Evolutionary conservation across 2,888 invertebrate genomes (phyloP).

Genomic region (Polia nebulosa): DNA sequence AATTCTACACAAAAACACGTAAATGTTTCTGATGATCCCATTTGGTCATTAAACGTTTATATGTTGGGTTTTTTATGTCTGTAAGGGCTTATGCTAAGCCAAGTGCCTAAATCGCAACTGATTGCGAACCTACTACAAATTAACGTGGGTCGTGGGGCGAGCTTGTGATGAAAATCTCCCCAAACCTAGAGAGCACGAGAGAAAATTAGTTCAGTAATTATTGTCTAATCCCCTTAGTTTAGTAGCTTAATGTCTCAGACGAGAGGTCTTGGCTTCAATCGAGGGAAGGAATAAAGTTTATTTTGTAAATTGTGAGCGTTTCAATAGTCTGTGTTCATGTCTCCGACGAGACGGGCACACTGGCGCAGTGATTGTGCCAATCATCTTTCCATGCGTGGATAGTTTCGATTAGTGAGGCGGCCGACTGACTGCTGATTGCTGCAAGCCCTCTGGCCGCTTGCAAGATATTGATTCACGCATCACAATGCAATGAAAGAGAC

Average conservation of each 20-base stretch:
- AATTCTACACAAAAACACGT: constrained; percentile 4
- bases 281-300: constrained; percentile 56
- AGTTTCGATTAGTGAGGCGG: constrained; percentile 50
- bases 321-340: constrained; percentile 31
- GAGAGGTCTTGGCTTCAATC: constrained; percentile 58
- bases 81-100: constrained; percentile 63
- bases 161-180: constrained; percentile 66
- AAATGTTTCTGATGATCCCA: constrained; percentile 31
- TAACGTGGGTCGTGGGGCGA: constrained; percentile 65
- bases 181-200: constrained; percentile 65
- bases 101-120: constrained; percentile 65
- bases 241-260: constrained; percentile 65
- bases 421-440: constrained; percentile 34
- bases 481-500: constrained; percentile 14
- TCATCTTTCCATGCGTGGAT: constrained; percentile 51
- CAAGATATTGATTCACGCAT: constrained; percentile 41
- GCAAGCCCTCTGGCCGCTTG: constrained; percentile 17
- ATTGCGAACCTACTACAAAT: constrained; percentile 68
- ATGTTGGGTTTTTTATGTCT: constrained; percentile 63
- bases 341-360: constrained; percentile 31
- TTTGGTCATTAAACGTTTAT: constrained; percentile 59
- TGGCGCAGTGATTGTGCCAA: constrained; percentile 50
- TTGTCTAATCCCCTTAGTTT: constrained; percentile 66
- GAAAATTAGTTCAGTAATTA: constrained; percentile 71
- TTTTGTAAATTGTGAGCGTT: constrained; percentile 47